Percentiles rank a stretch among this genome's conserved stretches.
phyloP scores from a whole-genome alignment of 2,797 vertebrate species.

The Sebastes cheni region DNA sequence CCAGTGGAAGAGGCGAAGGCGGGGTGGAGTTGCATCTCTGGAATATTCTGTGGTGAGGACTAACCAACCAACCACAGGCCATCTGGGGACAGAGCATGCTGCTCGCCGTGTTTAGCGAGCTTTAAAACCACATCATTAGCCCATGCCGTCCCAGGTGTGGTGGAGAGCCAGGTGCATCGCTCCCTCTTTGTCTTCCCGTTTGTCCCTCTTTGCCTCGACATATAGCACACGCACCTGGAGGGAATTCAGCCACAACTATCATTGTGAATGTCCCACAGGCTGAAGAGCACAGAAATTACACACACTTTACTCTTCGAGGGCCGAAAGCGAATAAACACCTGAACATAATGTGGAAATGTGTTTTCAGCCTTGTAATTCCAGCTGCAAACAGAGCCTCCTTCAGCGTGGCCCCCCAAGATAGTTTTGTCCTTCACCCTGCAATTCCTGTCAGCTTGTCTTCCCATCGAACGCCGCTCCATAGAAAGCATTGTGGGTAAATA shows the following conservation, averaged over 20 bases:
- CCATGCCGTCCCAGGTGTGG: conserved; percentile 50
- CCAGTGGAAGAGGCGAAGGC: neutral
- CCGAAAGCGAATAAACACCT: conserved; percentile 49
- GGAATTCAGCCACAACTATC: conserved; percentile 41
- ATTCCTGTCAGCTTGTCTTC: conserved; percentile 29
- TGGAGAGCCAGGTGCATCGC: conserved; percentile 59
- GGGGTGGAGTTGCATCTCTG: neutral
- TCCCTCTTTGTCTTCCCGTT: conserved; percentile 12
- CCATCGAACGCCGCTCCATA: conserved; percentile 6
- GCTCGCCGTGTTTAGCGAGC: conserved; percentile 32
- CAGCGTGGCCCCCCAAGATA: conserved; percentile 29
- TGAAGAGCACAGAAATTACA: conserved; percentile 45
- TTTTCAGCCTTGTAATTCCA: conserved; percentile 49
- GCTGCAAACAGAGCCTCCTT: conserved; percentile 49
- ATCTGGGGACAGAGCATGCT: conserved; percentile 12
- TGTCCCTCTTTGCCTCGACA: conserved; percentile 16
- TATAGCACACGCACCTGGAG: conserved; percentile 45
- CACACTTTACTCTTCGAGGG: conserved; percentile 45
- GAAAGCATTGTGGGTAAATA: conserved; percentile 49
- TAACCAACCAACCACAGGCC: conserved; percentile 34
- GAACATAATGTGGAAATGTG: conserved; percentile 56
- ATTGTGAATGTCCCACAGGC: conserved; percentile 28
- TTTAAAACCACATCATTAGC: conserved; percentile 54
- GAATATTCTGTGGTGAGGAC: conserved; percentile 34
- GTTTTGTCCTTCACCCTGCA: conserved; percentile 50